Evolutionary conservation across 2,113 vertebrate species (phyloP).

Genomic region (Salvator merianae): DNA sequence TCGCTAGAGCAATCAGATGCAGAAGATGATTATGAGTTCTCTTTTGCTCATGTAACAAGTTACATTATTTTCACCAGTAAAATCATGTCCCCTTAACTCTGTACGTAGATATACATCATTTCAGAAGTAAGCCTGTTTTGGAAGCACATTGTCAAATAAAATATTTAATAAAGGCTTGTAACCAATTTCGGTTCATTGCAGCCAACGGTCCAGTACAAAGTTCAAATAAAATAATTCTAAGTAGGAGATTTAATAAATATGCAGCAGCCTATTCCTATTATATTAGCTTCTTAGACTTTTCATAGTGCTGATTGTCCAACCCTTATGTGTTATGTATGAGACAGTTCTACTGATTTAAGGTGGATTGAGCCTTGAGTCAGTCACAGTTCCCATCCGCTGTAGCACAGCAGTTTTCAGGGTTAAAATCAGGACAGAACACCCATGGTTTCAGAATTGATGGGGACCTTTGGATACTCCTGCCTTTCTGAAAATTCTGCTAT

Average conservation of each 20-base stretch:
- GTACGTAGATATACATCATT: not conserved
- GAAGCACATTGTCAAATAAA: not conserved
- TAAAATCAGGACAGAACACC: not conserved
- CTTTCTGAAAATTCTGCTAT: too few relatives aligned
- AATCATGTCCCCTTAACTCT: not conserved
- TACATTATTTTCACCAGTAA: not conserved
- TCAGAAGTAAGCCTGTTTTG: not conserved
- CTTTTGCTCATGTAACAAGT: not conserved
- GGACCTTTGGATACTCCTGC: too few relatives aligned
- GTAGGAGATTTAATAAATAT: not conserved
- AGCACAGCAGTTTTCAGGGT: not conserved
- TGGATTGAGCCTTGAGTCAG: not conserved
- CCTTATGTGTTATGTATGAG: not conserved
- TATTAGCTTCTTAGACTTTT: not conserved
- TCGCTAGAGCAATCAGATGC: not conserved
- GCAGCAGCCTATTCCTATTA: not conserved
- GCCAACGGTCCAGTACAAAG: too few relatives aligned
- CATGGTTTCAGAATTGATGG: not conserved
- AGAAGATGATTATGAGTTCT: too few relatives aligned
- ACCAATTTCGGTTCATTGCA: too few relatives aligned
- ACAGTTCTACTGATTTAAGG: too few relatives aligned
- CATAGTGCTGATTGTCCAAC: not conserved
- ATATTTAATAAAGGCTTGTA: too few relatives aligned
- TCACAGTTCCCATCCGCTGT: not conserved
- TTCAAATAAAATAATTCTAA: too few relatives aligned